Conservation (phyloP, 1,140 invertebrate genomes). For the Drosophila trapezifrons region DNA sequence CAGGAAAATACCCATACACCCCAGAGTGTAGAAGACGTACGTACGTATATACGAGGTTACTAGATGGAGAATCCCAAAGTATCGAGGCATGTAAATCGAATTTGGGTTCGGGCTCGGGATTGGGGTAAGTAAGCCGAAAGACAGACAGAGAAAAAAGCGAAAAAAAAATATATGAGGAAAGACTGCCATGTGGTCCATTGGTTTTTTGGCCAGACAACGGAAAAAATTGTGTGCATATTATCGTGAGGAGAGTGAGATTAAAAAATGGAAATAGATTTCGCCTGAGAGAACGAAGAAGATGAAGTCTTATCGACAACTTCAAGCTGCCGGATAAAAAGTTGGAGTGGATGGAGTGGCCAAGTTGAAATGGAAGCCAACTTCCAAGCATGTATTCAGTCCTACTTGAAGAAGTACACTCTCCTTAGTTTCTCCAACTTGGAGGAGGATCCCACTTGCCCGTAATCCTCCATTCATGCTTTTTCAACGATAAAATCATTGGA, state of each 20-base stretch:
- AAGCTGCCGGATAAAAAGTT: slow-evolving; percentile 32
- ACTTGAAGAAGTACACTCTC: slow-evolving; percentile 15
- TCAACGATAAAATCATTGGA: slow-evolving; percentile 44
- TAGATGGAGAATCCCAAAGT: slow-evolving; percentile 56
- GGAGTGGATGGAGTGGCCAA: slow-evolving; percentile 8
- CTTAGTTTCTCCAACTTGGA: slow-evolving; percentile 15
- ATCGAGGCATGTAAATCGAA: slow-evolving; percentile 74
- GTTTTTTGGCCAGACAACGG: slow-evolving; percentile 59
- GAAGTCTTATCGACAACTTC: slow-evolving; percentile 29
- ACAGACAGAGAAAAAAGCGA: slow-evolving; percentile 21
- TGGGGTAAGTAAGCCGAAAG: slow-evolving; percentile 22
- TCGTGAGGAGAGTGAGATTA: slow-evolving; percentile 50
- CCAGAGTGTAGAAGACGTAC: neutral
- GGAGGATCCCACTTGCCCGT: neutral
- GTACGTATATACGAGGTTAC: slow-evolving; percentile 8
- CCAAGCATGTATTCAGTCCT: slow-evolving; percentile 17
- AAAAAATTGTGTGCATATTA: slow-evolving; percentile 49
- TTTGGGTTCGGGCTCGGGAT: slow-evolving; percentile 40
- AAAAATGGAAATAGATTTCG: slow-evolving; percentile 41
- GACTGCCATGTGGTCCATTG: slow-evolving; percentile 44
- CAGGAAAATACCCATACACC: slow-evolving; percentile 44
- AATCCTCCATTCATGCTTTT: slow-evolving; percentile 35
- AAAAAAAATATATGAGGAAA: slow-evolving; percentile 11
- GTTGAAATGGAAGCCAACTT: slow-evolving; percentile 10
- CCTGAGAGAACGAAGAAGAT: slow-evolving; percentile 10